A percentile compares a stretch with the other conserved stretches of the same genome.
These are phyloP conservation scores for Leptinotarsa peninsularis DNA, from an alignment of 2,888 invertebrate species.

Conservation along the genomic window DNA sequence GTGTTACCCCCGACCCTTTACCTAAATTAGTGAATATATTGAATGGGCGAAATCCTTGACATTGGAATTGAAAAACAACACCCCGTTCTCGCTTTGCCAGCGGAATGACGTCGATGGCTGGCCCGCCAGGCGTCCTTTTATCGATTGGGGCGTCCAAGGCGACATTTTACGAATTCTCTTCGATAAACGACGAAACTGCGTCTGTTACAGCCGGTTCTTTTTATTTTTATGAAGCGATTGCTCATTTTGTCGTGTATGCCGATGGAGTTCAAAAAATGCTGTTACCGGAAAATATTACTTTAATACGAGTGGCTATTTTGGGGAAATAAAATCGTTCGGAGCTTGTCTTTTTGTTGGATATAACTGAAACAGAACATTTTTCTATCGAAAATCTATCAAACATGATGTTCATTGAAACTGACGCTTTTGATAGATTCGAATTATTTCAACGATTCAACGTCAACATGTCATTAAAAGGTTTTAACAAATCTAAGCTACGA, in stretches of 20 bases:
- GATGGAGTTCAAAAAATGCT: background rate
- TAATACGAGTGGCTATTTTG: too few relatives aligned
- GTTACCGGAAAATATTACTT: background rate
- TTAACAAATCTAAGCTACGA: too few relatives aligned
- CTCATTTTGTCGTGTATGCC: background rate
- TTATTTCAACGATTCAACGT: too few relatives aligned
- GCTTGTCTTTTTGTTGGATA: too few relatives aligned
- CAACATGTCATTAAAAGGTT: too few relatives aligned
- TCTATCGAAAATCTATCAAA: too few relatives aligned
- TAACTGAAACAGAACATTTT: too few relatives aligned
- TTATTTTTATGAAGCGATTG: background rate
- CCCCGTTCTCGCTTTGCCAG: constrained; percentile 14
- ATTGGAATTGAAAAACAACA: constrained; percentile 21
- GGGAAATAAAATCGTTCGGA: too few relatives aligned
- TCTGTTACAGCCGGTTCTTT: background rate
- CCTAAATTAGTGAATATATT: background rate
- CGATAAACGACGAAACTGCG: constrained; percentile 11
- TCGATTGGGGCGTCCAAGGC: constrained; percentile 23
- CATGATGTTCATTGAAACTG: too few relatives aligned
- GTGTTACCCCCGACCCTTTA: background rate
- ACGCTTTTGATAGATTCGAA: too few relatives aligned
- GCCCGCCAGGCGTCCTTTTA: constrained; percentile 29
- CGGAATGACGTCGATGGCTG: constrained; percentile 29
- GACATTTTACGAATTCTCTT: constrained; percentile 23
- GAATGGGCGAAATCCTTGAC: constrained; percentile 13